Conservation (phyloP, 2,113 vertebrate species). For the Onychostoma macrolepis region DNA sequence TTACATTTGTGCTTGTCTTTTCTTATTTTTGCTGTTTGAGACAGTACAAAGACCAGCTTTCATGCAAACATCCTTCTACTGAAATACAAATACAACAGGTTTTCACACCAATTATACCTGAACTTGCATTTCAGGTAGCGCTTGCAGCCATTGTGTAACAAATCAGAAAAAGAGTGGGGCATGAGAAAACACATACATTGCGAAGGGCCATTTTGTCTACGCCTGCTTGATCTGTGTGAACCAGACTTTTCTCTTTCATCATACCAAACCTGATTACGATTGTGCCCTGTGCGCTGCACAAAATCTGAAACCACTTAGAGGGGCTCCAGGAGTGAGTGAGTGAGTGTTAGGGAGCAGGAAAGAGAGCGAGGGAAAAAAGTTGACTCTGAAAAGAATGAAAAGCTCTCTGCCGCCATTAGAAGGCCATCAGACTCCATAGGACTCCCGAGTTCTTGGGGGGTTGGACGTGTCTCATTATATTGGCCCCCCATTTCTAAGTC, state of each 20-base stretch:
- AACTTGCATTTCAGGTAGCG: constrained; percentile 35
- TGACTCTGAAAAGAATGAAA: constrained; percentile 55
- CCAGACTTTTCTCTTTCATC: constrained; percentile 47
- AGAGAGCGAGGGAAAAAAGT: constrained; percentile 41
- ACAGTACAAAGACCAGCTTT: not conserved
- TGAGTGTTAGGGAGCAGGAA: constrained; percentile 38
- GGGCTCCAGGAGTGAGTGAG: constrained; percentile 43
- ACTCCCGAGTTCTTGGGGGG: constrained; percentile 44
- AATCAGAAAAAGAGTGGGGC: not conserved
- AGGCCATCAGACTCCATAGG: constrained; percentile 57
- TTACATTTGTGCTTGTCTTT: not conserved
- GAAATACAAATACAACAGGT: constrained; percentile 44
- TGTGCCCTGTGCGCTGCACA: constrained; percentile 45
- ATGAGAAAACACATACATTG: not conserved
- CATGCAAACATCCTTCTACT: constrained; percentile 8
- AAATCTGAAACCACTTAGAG: constrained; percentile 64
- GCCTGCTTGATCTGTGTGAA: constrained; percentile 41
- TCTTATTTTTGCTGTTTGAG: constrained; percentile 4
- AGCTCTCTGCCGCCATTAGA: constrained; percentile 57
- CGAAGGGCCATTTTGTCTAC: constrained; percentile 16
- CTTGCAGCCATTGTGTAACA: constrained; percentile 20
- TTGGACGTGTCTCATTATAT: constrained; percentile 54
- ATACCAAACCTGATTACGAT: constrained; percentile 49
- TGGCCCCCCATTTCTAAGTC: constrained; percentile 51
- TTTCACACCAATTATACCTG: constrained; percentile 29